Conservation (phyloP, 2,888 invertebrate genomes). For the Pollenia griseotomentosa region DNA sequence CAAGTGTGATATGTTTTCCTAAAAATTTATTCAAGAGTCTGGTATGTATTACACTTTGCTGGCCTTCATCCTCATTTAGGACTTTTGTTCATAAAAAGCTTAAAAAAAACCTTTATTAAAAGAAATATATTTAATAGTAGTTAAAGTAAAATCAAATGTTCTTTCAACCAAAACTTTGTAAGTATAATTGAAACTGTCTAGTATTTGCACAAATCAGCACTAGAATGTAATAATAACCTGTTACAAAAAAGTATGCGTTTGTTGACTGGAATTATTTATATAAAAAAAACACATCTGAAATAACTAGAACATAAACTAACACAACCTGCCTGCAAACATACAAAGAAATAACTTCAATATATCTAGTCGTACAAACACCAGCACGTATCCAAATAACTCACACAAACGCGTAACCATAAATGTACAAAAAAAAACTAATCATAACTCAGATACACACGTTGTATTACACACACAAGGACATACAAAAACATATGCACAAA, state of each 20-base stretch:
- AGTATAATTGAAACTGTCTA: background rate
- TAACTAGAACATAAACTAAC: background rate
- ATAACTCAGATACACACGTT: constrained; percentile 43
- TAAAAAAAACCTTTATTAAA: too few species aligned
- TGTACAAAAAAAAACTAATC: constrained; percentile 33
- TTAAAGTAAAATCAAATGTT: background rate
- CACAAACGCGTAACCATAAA: constrained; percentile 51
- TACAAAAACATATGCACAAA: constrained; percentile 8
- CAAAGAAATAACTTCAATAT: constrained; percentile 15
- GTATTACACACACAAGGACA: constrained; percentile 11
- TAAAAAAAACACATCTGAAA: constrained; percentile 16
- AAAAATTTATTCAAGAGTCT: too few species aligned
- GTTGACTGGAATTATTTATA: constrained; percentile 1
- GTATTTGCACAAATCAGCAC: constrained; percentile 40
- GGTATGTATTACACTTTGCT: too few species aligned
- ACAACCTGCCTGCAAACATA: background rate
- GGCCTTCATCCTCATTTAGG: too few species aligned
- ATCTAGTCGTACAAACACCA: constrained; percentile 16
- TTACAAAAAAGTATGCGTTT: background rate
- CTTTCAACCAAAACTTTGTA: background rate
- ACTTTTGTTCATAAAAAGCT: too few species aligned
- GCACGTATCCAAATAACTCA: constrained; percentile 56
- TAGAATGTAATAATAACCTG: constrained; percentile 48
- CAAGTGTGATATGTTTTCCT: too few species aligned
- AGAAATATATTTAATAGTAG: background rate